Evolutionary conservation across 2,888 invertebrate genomes (phyloP), one percentile per base, ranked within the genome.

Genomic region (Ptilodon capucinus): DNA sequence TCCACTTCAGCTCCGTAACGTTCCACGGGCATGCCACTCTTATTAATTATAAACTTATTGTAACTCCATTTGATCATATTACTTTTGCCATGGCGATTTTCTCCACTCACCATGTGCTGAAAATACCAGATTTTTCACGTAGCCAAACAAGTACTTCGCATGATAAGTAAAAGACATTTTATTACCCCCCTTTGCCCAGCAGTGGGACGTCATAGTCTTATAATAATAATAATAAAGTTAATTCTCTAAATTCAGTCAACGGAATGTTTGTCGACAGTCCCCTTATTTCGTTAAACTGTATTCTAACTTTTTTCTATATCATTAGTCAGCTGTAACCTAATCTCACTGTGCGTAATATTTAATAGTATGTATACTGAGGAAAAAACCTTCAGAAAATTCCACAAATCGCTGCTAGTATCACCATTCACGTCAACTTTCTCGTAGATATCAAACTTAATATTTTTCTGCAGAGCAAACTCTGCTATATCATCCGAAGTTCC

Each of bases 331-430:
- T n/a, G n/a, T n/a, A n/a, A n/a, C n/a, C n/a, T n/a, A n/a, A n/a
- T n/a, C n/a, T n/a, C n/a, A n/a, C n/a, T n/a, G n/a, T n/a, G n/a
- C n/a, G n/a, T n/a, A n/a, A n/a, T n/a, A n/a, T n/a, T n/a, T n/a
- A n/a, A n/a, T n/a, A n/a, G n/a, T n/a, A n/a, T n/a, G n/a, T n/a
- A n/a, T n/a, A n/a, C n/a, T n/a, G n/a, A n/a, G n/a, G n/a, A n/a
- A n/a, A n/a, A n/a, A 11, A 50, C 61, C 59, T 61, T 61, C 32
- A 61, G 30, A 48, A 14, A 61, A 11, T 56, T 61, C 55, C 51
- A 61, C 4, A 61, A 6, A 2, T 14, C 41, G 48, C 19, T 43
- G 6, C 56, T 48, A n/a, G 7, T n/a, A n/a, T 48, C 34, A 16
- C 63, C 54, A 42, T 61, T 61, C 6, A 61, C 59, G 2, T 61